These are phyloP conservation scores for Zhengitettix transpicula DNA, from an alignment of 2,888 invertebrate genomes.

Conservation along the genomic window DNA sequence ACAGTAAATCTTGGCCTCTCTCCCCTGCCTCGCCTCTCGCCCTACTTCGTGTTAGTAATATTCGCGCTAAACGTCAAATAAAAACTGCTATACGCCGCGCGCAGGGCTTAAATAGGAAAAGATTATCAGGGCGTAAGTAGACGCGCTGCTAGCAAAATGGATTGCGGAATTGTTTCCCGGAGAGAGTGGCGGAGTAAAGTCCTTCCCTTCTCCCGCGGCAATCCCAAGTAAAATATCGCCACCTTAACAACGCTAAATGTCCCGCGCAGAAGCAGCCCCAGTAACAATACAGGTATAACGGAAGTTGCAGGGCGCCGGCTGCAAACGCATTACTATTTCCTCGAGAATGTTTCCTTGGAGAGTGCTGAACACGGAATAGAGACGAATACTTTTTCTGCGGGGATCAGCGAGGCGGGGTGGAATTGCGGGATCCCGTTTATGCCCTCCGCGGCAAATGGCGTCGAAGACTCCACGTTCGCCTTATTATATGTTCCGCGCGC, in stretches of 20 bases:
- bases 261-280: neutral
- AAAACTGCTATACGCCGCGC: slow-evolving; percentile 9
- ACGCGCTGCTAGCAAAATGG: slow-evolving; percentile 7
- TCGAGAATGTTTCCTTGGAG: neutral
- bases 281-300: neutral
- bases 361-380: neutral
- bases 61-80: slow-evolving; percentile 11
- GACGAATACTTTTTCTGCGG: neutral
- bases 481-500: no score
- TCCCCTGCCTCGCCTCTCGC: neutral
- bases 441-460: neutral
- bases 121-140: neutral
- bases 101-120: slow-evolving; percentile 6
- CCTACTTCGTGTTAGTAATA: neutral
- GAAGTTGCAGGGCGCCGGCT: neutral
- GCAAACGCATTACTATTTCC: slow-evolving; percentile 8
- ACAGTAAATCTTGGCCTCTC: neutral
- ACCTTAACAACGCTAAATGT: slow-evolving; percentile 10
- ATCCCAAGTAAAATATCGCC: slow-evolving; percentile 6
- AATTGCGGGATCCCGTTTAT: neutral
- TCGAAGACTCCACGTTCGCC: no score
- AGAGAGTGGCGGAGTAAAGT: slow-evolving; percentile 4
- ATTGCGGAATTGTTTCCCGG: slow-evolving; percentile 9
- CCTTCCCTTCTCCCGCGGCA: neutral
- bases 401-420: neutral